Evolutionary conservation across 2,888 invertebrate species (phyloP).

Genomic region (Limenitis camilla): DNA sequence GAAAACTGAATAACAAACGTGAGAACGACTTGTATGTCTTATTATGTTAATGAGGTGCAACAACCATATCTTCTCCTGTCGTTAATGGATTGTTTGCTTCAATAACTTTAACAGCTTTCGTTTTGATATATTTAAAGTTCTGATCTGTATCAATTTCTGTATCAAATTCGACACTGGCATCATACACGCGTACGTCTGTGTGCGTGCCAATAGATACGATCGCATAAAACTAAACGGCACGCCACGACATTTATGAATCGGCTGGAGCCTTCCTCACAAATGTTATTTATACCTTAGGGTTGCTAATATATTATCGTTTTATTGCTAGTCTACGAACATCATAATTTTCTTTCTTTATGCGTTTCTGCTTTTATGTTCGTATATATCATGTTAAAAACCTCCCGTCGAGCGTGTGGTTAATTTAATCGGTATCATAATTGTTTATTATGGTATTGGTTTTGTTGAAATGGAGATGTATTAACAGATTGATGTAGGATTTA

Average conservation of each 20-base stretch:
- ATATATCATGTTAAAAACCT: slow-evolving; percentile 54
- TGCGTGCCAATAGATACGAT: slow-evolving; percentile 66
- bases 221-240: slow-evolving; percentile 68
- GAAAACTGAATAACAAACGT: too few relatives aligned
- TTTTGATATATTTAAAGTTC: not conserved
- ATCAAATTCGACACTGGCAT: slow-evolving; percentile 6
- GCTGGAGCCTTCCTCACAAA: slow-evolving; percentile 68
- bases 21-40: slow-evolving; percentile 61
- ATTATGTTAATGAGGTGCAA: slow-evolving; percentile 59
- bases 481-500: slow-evolving; percentile 5
- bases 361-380: slow-evolving; percentile 51
- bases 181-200: slow-evolving; percentile 30
- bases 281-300: slow-evolving; percentile 70
- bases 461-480: slow-evolving; percentile 21
- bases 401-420: slow-evolving; percentile 51
- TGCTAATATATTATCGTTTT: slow-evolving; percentile 58
- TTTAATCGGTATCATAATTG: slow-evolving; percentile 56
- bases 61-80: slow-evolving; percentile 38
- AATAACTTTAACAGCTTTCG: slow-evolving; percentile 30
- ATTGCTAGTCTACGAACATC: slow-evolving; percentile 51
- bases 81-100: slow-evolving; percentile 62
- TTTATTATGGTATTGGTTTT: slow-evolving; percentile 34
- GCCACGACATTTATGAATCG: slow-evolving; percentile 70
- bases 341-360: slow-evolving; percentile 59
- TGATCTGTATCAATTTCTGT: not conserved